A percentile compares a stretch with the other conserved stretches of the same genome.
These are phyloP conservation scores for Orycteropus afer DNA, from an alignment of 2,113 vertebrate genomes.

Conservation along the genomic window DNA sequence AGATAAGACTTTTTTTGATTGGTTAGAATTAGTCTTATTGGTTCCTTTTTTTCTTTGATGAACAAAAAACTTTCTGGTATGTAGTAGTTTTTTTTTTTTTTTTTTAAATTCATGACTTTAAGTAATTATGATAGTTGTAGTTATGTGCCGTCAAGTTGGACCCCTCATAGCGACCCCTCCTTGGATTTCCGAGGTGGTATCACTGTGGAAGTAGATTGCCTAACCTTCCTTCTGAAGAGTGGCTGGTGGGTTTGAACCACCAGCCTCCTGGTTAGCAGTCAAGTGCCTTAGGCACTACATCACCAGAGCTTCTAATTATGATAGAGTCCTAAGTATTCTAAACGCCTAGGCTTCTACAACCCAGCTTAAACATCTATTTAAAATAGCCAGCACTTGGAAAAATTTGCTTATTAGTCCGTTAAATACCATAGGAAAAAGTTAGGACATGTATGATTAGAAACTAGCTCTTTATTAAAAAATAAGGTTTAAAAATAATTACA, in stretches of 20 bases:
- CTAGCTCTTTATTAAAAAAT: not conserved
- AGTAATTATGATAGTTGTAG: not conserved
- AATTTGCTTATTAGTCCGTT: not conserved
- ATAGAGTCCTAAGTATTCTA: not conserved
- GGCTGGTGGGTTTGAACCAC: too few relatives aligned
- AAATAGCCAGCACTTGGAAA: not conserved
- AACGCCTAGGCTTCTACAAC: not conserved
- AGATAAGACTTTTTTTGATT: not conserved
- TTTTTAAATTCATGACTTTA: not conserved
- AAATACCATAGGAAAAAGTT: not conserved
- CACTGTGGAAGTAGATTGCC: too few relatives aligned
- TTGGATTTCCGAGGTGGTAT: too few relatives aligned
- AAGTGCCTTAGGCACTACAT: too few relatives aligned
- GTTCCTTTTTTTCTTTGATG: not conserved
- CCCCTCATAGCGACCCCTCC: too few relatives aligned
- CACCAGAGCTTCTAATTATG: too few relatives aligned
- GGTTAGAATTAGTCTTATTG: not conserved
- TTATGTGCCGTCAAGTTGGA: too few relatives aligned
- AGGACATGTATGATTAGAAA: not conserved
- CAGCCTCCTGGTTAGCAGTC: too few relatives aligned
- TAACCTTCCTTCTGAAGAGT: too few relatives aligned
- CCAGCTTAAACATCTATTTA: not conserved
- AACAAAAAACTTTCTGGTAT: not conserved
- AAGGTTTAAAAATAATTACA: not conserved
- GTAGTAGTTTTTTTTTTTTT: not conserved